Evolutionary conservation across 2,797 vertebrate species (phyloP).

Genomic region (Paramormyrops hopkinsi): DNA sequence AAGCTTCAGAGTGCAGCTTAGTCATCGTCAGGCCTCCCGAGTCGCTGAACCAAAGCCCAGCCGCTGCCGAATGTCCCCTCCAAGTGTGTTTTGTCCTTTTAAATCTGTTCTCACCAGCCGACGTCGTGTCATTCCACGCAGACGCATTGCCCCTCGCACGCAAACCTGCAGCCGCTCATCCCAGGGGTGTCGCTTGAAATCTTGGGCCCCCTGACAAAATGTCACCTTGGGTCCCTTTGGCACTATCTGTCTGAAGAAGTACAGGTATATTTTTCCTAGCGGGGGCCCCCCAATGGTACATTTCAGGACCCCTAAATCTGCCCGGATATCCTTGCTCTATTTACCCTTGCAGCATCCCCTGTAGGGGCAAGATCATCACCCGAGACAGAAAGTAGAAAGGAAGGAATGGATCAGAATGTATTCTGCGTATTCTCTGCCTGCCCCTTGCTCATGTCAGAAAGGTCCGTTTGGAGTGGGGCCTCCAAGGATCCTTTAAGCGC

Average conservation of each 20-base stretch:
- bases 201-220: neutral
- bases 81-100: conserved; percentile 4
- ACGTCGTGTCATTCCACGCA: neutral
- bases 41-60: neutral
- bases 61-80: neutral
- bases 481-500: neutral
- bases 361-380: neutral
- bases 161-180: neutral
- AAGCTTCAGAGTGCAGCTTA: neutral
- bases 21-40: neutral
- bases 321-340: neutral
- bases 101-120: neutral
- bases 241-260: neutral
- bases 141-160: neutral
- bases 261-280: neutral
- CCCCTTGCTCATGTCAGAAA: neutral
- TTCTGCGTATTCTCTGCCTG: neutral
- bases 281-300: neutral
- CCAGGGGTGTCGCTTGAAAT: neutral
- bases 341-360: neutral
- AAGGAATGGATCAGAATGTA: neutral
- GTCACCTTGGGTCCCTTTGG: neutral
- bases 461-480: conserved; percentile 6
- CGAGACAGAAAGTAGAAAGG: neutral
- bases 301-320: neutral